phyloP scores from a whole-genome alignment of 2,888 invertebrate genomes.

The Osmoderma eremita region DNA sequence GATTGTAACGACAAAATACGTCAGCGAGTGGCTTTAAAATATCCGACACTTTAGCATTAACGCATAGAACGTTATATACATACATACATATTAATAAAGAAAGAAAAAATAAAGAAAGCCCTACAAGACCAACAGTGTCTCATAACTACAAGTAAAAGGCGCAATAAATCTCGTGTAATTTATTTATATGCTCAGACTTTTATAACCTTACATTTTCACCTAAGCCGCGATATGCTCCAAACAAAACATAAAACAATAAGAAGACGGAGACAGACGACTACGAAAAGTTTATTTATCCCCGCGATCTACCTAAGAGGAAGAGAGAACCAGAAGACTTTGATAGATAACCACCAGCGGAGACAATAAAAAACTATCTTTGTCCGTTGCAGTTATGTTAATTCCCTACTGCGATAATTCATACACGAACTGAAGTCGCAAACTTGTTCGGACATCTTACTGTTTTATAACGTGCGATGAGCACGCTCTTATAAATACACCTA shows the following conservation, averaged over 20 bases:
- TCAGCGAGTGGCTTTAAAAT: slow-evolving; percentile 36
- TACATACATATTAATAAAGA: slow-evolving; percentile 51
- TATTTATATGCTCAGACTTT: slow-evolving; percentile 47
- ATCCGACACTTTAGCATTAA: slow-evolving; percentile 39
- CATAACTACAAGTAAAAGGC: slow-evolving; percentile 55
- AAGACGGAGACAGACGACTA: slow-evolving; percentile 25
- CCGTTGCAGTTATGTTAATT: slow-evolving; percentile 59
- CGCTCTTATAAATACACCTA: slow-evolving; percentile 26
- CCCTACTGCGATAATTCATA: slow-evolving; percentile 45
- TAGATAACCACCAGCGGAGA: slow-evolving; percentile 59
- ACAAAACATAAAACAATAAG: slow-evolving; percentile 47
- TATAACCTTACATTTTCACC: slow-evolving; percentile 50
- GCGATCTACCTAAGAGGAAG: slow-evolving; percentile 39
- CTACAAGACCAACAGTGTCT: slow-evolving; percentile 56
- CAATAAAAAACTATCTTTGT: slow-evolving; percentile 59
- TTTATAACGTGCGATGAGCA: slow-evolving; percentile 35
- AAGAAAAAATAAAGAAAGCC: slow-evolving; percentile 48
- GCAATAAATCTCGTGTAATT: slow-evolving; percentile 51
- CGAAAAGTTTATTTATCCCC: slow-evolving; percentile 13
- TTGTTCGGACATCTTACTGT: slow-evolving; percentile 31
- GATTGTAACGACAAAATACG: slow-evolving; percentile 25
- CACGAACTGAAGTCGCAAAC: slow-evolving; percentile 38
- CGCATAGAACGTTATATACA: slow-evolving; percentile 39
- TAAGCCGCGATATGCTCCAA: slow-evolving; percentile 35
- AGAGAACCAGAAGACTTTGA: slow-evolving; percentile 52